Base-by-base conservation (phyloP, 1,140 invertebrate species). In the Drosophila aff. region DNA sequence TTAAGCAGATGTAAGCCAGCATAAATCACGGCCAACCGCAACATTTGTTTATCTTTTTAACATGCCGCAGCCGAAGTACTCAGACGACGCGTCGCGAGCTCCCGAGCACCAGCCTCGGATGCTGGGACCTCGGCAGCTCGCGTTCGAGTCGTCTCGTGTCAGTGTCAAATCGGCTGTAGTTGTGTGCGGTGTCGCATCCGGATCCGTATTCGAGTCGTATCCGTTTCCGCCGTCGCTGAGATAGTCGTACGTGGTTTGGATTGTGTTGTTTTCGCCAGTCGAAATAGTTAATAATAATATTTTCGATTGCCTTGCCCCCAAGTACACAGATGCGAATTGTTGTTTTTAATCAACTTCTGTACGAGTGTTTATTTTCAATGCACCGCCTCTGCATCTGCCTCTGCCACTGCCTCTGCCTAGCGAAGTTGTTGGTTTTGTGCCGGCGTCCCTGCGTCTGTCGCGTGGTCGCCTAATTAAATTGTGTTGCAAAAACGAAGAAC, bases 1-100 rank as follows among this genome's bases (percentile, higher is more conserved):
- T 44, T 64, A 50, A 83, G 31, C 78, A 81, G 41, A 62, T 79
- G 76, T 61, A 79, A 69, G 50, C 43, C 76, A 69, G 76, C 75
- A 78, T 77, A 74, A 87, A 73, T 69, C 63, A 55, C 53, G 49
- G 60, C 59, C 57, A 79, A 68, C 71, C 50, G 63, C 63, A 76
- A 86, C 65, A 72, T 86, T 87, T 89, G 84, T 84, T 89, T 89
- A 80, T 67, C 57, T 89, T 87, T 77, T 61, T 55, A 77, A 74
- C 76, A 78, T 78, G 75, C 76, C 64, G 68, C 49, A 79, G 68
- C 73, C 79, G 75, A 82, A 67, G 40, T 23, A 16, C 38, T 44
- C 31, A 38, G 21, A 67, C 67, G 58, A 60, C 13, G 46, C 65
- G 73, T 65, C 50, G 59, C 18, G 33, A 11, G 4, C 41, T 50